Percentiles rank a stretch among this genome's conserved stretches.
Conservation (phyloP, 2,888 invertebrate genomes). For the Ypsolopha scabrella region DNA sequence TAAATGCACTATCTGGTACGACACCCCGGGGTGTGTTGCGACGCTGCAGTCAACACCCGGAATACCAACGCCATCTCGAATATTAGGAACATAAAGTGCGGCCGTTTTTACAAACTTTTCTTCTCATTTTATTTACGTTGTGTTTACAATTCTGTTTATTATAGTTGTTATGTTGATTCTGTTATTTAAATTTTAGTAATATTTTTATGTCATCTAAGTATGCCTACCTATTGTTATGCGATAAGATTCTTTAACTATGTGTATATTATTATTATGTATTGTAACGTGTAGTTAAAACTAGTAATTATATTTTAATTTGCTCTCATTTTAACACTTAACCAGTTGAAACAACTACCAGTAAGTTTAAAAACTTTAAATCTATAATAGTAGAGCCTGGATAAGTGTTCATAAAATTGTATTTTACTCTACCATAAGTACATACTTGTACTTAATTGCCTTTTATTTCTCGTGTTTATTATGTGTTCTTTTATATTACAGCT, state of each 20-base stretch:
- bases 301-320: neutral
- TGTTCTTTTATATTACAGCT: slow-evolving; percentile 9
- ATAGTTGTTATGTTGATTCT: slow-evolving; percentile 6
- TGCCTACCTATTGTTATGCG: slow-evolving; percentile 13
- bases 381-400: no score
- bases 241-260: neutral
- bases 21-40: slow-evolving; percentile 81
- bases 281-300: neutral
- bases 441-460: neutral
- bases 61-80: neutral
- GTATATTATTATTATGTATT: neutral
- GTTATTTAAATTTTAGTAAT: slow-evolving; percentile 13
- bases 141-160: slow-evolving; percentile 3
- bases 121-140: slow-evolving; percentile 9
- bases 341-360: no score
- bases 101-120: neutral
- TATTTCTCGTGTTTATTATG: neutral
- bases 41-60: slow-evolving; percentile 35
- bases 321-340: no score
- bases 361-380: no score
- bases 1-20: slow-evolving; percentile 99
- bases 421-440: neutral
- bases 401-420: neutral
- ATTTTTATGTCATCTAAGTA: slow-evolving; percentile 13
- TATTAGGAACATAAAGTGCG: neutral